These are phyloP conservation scores for Rhodinocichla rosea DNA, from an alignment of 2,113 vertebrate species.

Conservation along the genomic window DNA sequence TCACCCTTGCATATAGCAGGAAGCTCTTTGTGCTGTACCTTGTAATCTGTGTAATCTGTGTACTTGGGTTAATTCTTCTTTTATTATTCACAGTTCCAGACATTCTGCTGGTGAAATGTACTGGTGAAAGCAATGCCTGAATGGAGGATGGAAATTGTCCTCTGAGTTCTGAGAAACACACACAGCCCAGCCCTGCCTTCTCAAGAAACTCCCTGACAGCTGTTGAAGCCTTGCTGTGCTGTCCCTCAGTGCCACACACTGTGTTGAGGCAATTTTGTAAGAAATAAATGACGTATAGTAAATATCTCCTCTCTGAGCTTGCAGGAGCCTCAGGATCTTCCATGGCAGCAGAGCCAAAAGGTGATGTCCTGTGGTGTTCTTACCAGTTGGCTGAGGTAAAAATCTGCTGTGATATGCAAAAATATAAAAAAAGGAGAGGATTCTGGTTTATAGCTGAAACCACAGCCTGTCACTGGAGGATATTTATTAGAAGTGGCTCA, in stretches of 20 bases:
- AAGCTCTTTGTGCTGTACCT: not conserved
- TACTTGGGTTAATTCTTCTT: not conserved
- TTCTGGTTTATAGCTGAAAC: not conserved
- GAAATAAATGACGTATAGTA: not conserved
- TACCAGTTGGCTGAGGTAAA: not conserved
- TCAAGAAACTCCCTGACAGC: not conserved
- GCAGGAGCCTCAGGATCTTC: not conserved
- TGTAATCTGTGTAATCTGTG: not conserved
- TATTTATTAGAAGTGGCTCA: not conserved
- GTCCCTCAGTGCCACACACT: not conserved
- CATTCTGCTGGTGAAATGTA: not conserved
- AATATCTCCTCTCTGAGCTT: not conserved
- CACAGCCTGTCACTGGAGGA: not conserved
- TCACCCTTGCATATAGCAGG: not conserved
- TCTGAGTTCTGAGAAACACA: not conserved
- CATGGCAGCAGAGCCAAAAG: not conserved
- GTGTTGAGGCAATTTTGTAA: not conserved
- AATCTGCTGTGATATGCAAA: not conserved
- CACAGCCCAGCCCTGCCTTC: not conserved
- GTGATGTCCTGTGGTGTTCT: not conserved
- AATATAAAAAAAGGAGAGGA: not conserved
- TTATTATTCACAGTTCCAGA: not conserved
- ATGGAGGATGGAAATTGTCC: not conserved
- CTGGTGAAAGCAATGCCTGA: not conserved
- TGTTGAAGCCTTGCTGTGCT: rapidly evolving